Percentiles rank a stretch among this genome's conserved stretches.
phyloP scores from a whole-genome alignment of 1,140 invertebrate genomes.

The Drosophila suzukii region DNA sequence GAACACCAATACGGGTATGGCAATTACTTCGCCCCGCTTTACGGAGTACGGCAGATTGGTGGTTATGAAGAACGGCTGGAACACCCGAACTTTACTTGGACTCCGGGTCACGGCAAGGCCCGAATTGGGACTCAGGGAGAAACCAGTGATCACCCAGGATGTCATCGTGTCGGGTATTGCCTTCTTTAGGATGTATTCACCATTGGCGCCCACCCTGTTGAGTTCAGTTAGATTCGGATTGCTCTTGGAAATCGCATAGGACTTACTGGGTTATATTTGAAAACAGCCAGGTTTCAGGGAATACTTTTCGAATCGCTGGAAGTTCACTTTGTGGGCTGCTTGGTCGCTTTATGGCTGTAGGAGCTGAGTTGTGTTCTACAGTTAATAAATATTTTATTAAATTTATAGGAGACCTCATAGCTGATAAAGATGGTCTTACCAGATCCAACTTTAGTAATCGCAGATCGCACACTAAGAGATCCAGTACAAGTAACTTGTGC shows the following conservation, averaged over 20 bases:
- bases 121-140: conserved; percentile 92
- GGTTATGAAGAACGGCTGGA: conserved; percentile 94
- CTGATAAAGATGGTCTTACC: neutral
- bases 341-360: neutral
- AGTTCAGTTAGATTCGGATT: neutral
- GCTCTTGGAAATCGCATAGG: too few species aligned
- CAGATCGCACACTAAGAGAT: too few species aligned
- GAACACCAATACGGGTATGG: conserved; percentile 76
- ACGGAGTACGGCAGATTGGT: conserved; percentile 93
- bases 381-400: neutral
- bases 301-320: conserved; percentile 1
- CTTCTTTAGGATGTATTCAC: conserved; percentile 70
- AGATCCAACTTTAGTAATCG: too few species aligned
- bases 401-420: neutral
- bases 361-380: neutral
- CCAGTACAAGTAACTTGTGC: neutral
- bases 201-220: conserved; percentile 31
- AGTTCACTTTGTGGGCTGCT: neutral
- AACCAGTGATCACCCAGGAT: conserved; percentile 96
- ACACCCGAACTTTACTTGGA: conserved; percentile 92
- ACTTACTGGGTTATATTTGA: conserved; percentile 20
- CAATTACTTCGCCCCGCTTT: conserved; percentile 87
- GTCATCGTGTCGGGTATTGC: conserved; percentile 95
- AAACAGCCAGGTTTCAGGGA: conserved; percentile 32
- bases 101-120: conserved; percentile 93